phyloP scores from a whole-genome alignment of 1,140 invertebrate species.

The Heterodera carotae region DNA sequence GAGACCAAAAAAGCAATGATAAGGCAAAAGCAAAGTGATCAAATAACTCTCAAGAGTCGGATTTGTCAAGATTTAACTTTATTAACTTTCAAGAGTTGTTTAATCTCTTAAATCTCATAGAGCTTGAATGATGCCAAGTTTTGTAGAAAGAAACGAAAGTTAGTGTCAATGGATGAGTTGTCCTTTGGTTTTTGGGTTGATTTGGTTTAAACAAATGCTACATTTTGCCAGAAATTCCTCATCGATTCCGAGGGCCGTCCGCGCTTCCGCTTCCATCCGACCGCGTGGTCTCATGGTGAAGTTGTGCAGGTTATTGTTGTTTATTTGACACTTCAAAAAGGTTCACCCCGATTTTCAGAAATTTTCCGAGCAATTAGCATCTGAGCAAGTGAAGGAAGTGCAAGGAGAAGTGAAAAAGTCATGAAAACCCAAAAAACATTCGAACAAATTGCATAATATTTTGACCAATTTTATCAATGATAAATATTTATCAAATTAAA shows the following conservation, averaged over 20 bases:
- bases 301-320: slow-evolving; percentile 49
- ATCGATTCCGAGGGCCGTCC: slow-evolving; percentile 64
- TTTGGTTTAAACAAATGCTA: too few relatives aligned
- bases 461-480: too few relatives aligned
- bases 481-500: not conserved
- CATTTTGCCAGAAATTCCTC: slow-evolving; percentile 66
- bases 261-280: slow-evolving; percentile 63
- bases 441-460: not conserved
- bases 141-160: not conserved
- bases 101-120: not conserved
- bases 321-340: not conserved
- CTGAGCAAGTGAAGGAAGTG: slow-evolving; percentile 25
- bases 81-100: too few relatives aligned
- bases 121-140: too few relatives aligned
- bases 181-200: too few relatives aligned
- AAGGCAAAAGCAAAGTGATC: too few relatives aligned
- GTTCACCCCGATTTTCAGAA: slow-evolving; percentile 52
- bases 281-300: slow-evolving; percentile 64
- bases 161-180: too few relatives aligned
- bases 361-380: slow-evolving; percentile 19
- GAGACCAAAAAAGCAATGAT: too few relatives aligned
- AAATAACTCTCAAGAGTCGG: too few relatives aligned
- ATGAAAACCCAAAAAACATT: not conserved
- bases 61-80: too few relatives aligned
- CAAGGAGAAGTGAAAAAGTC: slow-evolving; percentile 25